Base-by-base conservation (phyloP, 2,888 invertebrate genomes). In the Apodemia mormo region DNA sequence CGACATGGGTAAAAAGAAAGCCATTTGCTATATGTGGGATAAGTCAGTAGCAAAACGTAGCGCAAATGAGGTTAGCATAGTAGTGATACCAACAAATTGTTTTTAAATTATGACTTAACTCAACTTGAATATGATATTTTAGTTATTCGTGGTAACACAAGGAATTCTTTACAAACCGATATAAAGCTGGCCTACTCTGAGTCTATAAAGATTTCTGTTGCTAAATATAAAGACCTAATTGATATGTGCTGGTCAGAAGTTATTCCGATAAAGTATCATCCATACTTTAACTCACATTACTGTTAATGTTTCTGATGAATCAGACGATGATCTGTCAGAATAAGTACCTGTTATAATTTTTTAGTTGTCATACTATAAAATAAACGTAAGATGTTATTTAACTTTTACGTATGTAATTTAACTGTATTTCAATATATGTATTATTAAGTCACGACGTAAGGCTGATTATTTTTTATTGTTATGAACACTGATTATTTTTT, bases 21-120 rank as follows among this genome's bases (percentile, higher is more conserved):
- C 54, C 45, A 7, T 67, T 68, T 74, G 73, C 61, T 72, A 68
- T 56, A 73, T 74, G 73, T 74, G 74, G 70, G 43, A 73, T 67
- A 71, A 74, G 58, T 49, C 61, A 33, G 45, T 56, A 22, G 72
- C 71, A 8, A 70, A 69, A 69, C 66, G 72, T 37, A 71, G 70
- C 10, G 70, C 70, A 12, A 74, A 74, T 67, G 71, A 74, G 65
- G 73, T 74, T 10, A 40, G 65, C 30, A 75, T 29, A 52, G 71
- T 65, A 69, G 49, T 67, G 72, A 76, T 40, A 70, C 72, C 1
- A 74, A 76, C 66, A 74, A 75, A 71, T 72, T 75, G 29, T 67
- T 70, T 65, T 71, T 54, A 64, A 73, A 70, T 65, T 70, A 72
- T 68, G 66, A 70, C 22, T 67, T 74, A 37, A 37, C 33, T 33